Conservation (phyloP, 2,888 invertebrate genomes). For the Desoria tigrina region DNA sequence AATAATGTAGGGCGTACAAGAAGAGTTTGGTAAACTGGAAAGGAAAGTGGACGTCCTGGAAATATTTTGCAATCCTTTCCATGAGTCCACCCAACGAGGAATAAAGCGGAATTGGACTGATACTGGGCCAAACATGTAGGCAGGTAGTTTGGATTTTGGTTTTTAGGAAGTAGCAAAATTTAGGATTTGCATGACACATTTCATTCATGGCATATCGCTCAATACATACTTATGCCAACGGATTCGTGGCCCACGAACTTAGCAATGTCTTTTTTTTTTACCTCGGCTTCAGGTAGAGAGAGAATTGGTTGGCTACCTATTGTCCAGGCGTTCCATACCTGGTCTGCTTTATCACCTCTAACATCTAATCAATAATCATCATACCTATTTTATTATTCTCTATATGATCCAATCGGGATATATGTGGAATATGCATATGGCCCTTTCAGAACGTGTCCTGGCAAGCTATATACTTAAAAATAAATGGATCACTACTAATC, state of each 20-base stretch:
- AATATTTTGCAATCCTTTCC: no score
- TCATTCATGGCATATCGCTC: neutral
- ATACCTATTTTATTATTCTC: conserved; percentile 5
- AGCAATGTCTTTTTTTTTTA: no score
- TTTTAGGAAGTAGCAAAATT: no score
- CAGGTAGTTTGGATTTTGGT: no score
- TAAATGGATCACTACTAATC: neutral
- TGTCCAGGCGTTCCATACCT: neutral
- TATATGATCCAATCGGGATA: no score
- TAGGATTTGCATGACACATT: conserved; percentile 3
- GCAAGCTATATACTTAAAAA: neutral
- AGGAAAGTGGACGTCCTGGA: no score
- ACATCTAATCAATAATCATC: conserved; percentile 24
- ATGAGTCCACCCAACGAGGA: neutral
- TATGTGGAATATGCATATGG: no score
- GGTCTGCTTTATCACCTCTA: conserved; percentile 16
- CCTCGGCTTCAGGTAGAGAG: no score
- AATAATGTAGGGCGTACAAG: no score
- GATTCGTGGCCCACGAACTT: no score
- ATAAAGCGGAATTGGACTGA: neutral
- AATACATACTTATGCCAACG: neutral
- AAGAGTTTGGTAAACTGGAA: no score
- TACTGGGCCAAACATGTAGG: conserved; percentile 4
- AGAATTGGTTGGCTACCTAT: no score
- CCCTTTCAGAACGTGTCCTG: neutral